Evolutionary conservation across 1,140 invertebrate genomes (phyloP).

Genomic region (Homalodisca vitripennis): DNA sequence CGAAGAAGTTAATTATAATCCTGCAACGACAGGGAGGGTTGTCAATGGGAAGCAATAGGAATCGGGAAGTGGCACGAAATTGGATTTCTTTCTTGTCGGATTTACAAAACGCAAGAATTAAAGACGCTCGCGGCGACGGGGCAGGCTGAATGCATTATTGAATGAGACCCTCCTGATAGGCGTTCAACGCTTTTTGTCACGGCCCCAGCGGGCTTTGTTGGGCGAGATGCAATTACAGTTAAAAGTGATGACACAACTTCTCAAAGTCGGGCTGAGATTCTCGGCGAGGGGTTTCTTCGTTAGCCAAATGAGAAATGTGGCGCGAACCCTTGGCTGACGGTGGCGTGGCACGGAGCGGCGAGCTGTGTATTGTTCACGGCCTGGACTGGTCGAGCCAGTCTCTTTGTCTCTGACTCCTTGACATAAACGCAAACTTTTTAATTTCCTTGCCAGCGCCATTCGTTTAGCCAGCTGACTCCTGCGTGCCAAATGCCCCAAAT

Average conservation of each 20-base stretch:
- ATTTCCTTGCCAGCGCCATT: constrained; percentile 1
- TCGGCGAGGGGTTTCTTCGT: constrained; percentile 19
- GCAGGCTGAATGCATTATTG: constrained; percentile 17
- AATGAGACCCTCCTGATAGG: constrained; percentile 21
- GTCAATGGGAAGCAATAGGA: constrained; percentile 17
- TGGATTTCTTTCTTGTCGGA: constrained; percentile 26
- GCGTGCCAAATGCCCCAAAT: neutral
- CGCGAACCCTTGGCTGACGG: neutral
- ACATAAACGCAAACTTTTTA: constrained; percentile 11
- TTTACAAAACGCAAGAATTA: constrained; percentile 27
- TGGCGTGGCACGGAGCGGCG: no score
- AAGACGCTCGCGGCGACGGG: constrained; percentile 2
- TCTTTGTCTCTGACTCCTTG: no score
- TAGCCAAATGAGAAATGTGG: constrained; percentile 32
- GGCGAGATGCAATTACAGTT: constrained; percentile 30
- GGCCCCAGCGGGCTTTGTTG: constrained; percentile 12
- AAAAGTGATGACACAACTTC: constrained; percentile 32
- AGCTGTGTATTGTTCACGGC: neutral
- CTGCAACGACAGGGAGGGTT: neutral
- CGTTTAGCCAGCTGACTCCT: neutral
- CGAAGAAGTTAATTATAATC: no score
- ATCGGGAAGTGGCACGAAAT: constrained; percentile 7
- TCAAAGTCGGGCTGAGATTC: constrained; percentile 26
- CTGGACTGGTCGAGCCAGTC: neutral
- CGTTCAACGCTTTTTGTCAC: constrained; percentile 17